Percentiles rank a stretch among this genome's conserved stretches.
phyloP scores from a whole-genome alignment of 92 coral and sea anemone genomes.

The Palythoa caribaeorum region DNA sequence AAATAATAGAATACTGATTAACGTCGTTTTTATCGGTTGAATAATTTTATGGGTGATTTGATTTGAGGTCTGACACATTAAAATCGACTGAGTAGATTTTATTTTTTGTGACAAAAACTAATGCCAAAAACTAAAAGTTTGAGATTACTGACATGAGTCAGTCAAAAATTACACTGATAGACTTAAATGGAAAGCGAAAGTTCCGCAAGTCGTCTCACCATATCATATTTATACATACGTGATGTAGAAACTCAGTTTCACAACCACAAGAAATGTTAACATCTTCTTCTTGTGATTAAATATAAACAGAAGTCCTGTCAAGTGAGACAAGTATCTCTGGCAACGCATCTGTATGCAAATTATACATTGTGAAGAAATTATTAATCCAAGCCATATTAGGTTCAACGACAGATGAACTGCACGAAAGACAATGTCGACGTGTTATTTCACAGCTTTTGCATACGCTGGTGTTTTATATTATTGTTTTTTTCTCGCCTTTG shows the following conservation, averaged over 20 bases:
- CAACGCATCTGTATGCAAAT: neutral
- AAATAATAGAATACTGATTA: no score
- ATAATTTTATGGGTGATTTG: no score
- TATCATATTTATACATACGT: neutral
- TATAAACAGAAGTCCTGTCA: neutral
- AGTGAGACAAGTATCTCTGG: neutral
- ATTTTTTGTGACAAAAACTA: no score
- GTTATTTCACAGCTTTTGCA: neutral
- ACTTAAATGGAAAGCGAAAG: no score
- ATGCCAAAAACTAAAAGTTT: no score
- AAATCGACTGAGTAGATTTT: no score
- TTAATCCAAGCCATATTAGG: neutral
- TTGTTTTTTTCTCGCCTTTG: neutral
- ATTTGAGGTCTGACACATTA: no score
- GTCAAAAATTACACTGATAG: no score
- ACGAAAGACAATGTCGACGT: neutral
- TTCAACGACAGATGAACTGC: neutral
- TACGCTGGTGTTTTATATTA: neutral
- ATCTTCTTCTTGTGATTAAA: neutral
- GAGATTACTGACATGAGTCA: no score
- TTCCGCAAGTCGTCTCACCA: no score
- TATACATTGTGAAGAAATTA: neutral
- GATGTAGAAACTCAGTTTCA: neutral
- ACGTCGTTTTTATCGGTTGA: no score
- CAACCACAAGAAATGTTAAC: neutral